Evolutionary conservation across 2,888 invertebrate genomes (phyloP), one percentile per base, ranked within the genome.

Genomic region (Harmothoe impar): DNA sequence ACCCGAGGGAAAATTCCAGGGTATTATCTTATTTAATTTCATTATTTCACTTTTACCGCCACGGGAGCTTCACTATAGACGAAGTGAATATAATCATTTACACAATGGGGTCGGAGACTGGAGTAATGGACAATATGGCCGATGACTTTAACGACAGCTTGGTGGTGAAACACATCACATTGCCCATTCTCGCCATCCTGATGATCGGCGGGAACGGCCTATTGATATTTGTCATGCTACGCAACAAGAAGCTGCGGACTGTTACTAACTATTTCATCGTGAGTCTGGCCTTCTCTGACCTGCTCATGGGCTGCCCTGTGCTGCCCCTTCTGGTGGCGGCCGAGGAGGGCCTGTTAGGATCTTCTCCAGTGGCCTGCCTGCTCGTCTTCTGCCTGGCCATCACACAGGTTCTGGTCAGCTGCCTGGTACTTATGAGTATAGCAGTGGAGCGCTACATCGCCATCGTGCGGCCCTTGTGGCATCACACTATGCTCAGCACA

Each of bases 401-500:
- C 35, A 54, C 89, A 54, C 90, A 91, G 35, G 68, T 89, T 43
- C 77, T 91, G 23, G 89, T 91, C 89, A 91, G 90, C 35, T 91
- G 91, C 62, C 90, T 92, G 31, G 78, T 88, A 35, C 91, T 94
- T 20, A 93, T 94, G 91, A 93, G 92, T 23, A 93, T 94, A 62
- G 94, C 94, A 10, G 78, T 94, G 15, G 94, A 94, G 91, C 91
- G 94, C 25, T 94, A 93, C 88, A 91, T 94, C 43, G 94, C 94
- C 62, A 94, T 94, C 17, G 93, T 92, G 17, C 90, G 92, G 20
- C 94, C 94, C 0, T 89, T 94, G 33, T 90, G 92, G 17, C 94
- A 94, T 90, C 92, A 90, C 52, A 91, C 92, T 12, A 91, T 93
- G 5, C 92, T 94, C 90, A 93, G 94, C 35, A 90, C 91, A 31